phyloP scores from a whole-genome alignment of 2,888 invertebrate genomes.

The Sarcophaga subvicina region DNA sequence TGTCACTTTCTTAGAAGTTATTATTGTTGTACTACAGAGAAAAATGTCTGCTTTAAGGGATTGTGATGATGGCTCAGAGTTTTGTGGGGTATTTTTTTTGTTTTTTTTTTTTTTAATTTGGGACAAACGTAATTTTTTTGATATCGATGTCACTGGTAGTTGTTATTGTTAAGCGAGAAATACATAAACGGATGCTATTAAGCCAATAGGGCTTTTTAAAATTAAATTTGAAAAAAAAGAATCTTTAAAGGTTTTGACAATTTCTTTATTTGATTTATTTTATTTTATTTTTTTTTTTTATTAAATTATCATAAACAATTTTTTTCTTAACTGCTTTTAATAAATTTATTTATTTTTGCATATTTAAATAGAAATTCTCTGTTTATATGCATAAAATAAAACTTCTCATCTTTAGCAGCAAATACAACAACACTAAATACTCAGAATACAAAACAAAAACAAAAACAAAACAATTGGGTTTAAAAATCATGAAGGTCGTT shows the following conservation, averaged over 20 bases:
- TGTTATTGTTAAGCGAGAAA: conserved; percentile 52
- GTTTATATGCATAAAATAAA: neutral
- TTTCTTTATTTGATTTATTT: too few relatives aligned
- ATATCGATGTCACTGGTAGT: conserved; percentile 57
- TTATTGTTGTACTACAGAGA: conserved; percentile 15
- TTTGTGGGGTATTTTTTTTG: conserved; percentile 17
- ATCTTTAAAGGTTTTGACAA: too few relatives aligned
- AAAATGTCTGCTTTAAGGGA: conserved; percentile 33
- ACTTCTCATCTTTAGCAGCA: neutral
- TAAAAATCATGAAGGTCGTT: conserved; percentile 80
- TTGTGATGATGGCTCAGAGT: conserved; percentile 1
- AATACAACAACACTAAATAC: neutral
- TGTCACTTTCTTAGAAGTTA: neutral
- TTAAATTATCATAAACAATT: too few relatives aligned
- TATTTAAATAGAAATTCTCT: neutral
- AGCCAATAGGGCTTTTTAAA: conserved; percentile 35
- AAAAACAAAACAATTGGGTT: conserved; percentile 70
- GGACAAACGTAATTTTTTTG: neutral
- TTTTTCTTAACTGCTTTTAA: too few relatives aligned
- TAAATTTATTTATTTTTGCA: too few relatives aligned
- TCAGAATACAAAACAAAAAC: conserved; percentile 46
- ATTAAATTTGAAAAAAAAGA: too few relatives aligned
- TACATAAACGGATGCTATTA: conserved; percentile 60
- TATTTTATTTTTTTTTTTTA: too few relatives aligned
- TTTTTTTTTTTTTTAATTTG: conserved; percentile 31